Base-by-base conservation (phyloP, 2,113 vertebrate genomes). In the Choloepus hoffmanni region DNA sequence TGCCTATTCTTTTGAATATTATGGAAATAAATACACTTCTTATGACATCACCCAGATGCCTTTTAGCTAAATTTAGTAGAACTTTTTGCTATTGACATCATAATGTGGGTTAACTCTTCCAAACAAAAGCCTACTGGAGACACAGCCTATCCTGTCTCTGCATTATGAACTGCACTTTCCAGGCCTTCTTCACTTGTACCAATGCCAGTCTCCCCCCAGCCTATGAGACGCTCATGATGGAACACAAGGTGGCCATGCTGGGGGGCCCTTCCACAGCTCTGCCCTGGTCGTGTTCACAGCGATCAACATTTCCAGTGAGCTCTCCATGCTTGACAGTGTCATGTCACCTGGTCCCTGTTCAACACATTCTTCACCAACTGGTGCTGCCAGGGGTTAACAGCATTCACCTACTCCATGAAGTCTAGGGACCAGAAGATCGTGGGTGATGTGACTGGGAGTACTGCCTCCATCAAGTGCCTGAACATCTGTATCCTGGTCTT, bases 331-430 rank as follows among this genome's bases (percentile, higher is more conserved):
- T 0, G 99, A 99, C 97, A 99, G 99, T 95, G 98, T 99, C 58
- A 60, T 60, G 58, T 23, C 26, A 0, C 99, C 90, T 99, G 99
- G 99, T 99, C 99, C 18, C 96, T 99, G 96, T 99, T 99, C 98
- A 99, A 99, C 98, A 99, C 99, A 86, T 94, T 99, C 95, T 99
- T 99, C 60, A 99, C 99, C 92, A 99, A 99, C 97, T 98, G 99
- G 98, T 99, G 99, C 98, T 99, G 99, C 72, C 98, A 99, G 14
- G 99, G 99, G 36, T 99, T 99, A 89, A 98, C 99, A 98, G 99
- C 99, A 0, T 98, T 99, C 11, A 95, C 99, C 96, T 99, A 99
- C 97, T 99, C 99, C 5, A 98, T 99, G 97, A 99, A 99, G 99
- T 62, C 28, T 26, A 97, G 99, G 91, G 99, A 99, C 96, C 98